These are phyloP conservation scores for Oryzias dopingdopingensis DNA, from an alignment of 2,797 vertebrate genomes.

Conservation along the genomic window DNA sequence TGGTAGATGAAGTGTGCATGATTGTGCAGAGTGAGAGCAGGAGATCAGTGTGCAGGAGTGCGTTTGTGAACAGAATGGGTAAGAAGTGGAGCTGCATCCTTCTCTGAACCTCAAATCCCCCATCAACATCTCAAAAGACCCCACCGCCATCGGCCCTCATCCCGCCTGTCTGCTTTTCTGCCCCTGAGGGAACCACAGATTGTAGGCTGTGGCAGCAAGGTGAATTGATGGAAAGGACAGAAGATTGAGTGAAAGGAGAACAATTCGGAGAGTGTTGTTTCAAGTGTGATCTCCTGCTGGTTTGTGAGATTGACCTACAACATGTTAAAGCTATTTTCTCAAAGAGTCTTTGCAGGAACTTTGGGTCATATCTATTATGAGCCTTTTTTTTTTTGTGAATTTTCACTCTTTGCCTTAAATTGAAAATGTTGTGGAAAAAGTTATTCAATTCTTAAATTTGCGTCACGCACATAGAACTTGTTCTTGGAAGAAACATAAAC, in stretches of 20 bases:
- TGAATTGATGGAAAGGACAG: conserved; percentile 31
- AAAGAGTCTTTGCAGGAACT: conserved; percentile 32
- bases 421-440: conserved; percentile 11
- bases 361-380: conserved; percentile 31
- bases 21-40: conserved; percentile 9
- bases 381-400: neutral
- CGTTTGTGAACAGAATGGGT: conserved; percentile 36
- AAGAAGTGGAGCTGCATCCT: conserved; percentile 39
- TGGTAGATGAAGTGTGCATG: conserved; percentile 25
- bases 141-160: conserved; percentile 1
- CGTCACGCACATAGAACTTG: too few species aligned
- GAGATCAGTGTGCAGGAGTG: conserved; percentile 11
- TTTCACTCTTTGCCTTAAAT: conserved; percentile 12
- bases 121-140: neutral
- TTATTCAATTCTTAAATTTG: neutral
- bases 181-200: conserved; percentile 55
- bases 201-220: conserved; percentile 46
- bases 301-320: conserved; percentile 42
- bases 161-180: too few species aligned
- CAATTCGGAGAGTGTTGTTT: conserved; percentile 46
- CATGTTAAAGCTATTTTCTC: conserved; percentile 51
- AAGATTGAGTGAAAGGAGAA: conserved; percentile 41
- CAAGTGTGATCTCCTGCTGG: conserved; percentile 33
- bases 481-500: neutral
- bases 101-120: conserved; percentile 36